Base-by-base conservation (phyloP, 37 sponge, comb jelly and placozoan genomes). In the Halichondria panicea region DNA sequence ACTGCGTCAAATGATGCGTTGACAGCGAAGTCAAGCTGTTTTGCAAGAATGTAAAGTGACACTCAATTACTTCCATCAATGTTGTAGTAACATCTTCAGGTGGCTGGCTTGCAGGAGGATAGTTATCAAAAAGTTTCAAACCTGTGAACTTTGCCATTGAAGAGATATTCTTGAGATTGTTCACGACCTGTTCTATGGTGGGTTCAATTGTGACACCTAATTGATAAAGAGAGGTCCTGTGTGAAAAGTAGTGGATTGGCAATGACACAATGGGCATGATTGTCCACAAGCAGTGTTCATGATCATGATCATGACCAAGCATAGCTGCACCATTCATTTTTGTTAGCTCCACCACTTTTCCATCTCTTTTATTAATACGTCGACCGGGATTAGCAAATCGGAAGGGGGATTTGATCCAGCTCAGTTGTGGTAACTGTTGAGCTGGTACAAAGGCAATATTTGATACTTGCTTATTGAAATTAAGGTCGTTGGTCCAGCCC, bases 211-310 rank as follows among this genome's bases (percentile, higher is more conserved):
- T 60, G 1, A 85, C 11, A 4, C 63, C 48, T 25, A 85, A n/a
- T n/a, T n/a, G n/a, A n/a, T n/a, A n/a, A n/a, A n/a, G n/a, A n/a
- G n/a, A n/a, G n/a, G n/a, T n/a, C n/a, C n/a, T n/a, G n/a, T n/a
- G n/a, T n/a, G n/a, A n/a, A n/a, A n/a, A n/a, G n/a, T n/a, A 0
- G n/a, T 46, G 40, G 21, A 1, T 63, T 38, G 86, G 74, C 38
- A 62, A 33, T 19, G 22, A 0, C 13, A 78, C 55, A 41, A 86
- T 57, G 40, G 87, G 87, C 45, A 58, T 79, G 19, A 86, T 70
- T 39, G 87, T 78, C 87, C 87, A 86, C 53, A 86, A 5, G 8
- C n/a, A n/a, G n/a, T n/a, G n/a, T n/a, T n/a, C n/a, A n/a, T n/a
- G n/a, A n/a, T n/a, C n/a, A n/a, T n/a, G n/a, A n/a, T n/a, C n/a